Base-by-base conservation (phyloP, 2,797 vertebrate genomes). In the Petrocephalus sullivani region DNA sequence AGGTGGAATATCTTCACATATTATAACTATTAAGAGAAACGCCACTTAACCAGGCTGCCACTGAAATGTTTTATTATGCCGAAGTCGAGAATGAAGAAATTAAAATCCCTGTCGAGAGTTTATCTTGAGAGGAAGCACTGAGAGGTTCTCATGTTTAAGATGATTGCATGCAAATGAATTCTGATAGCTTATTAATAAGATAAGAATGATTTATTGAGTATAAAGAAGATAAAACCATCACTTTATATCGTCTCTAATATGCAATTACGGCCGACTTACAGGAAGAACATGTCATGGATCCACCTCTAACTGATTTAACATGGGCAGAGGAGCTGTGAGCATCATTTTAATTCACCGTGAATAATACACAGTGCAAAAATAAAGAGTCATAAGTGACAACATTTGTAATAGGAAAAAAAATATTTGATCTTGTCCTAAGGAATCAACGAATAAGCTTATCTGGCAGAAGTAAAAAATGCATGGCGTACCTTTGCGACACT, bases 121-220 rank as follows among this genome's bases (percentile, higher is more conserved):
- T 87, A 81, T 81, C 87, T 41, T 87, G 16, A 78, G 41, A 54
- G 23, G 67, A 81, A 56, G n/a, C 53, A 57, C 19, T 21, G 67
- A 41, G 23, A 78, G 33, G 87, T 87, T 87, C 19, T 67, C 58
- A 41, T 64, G 58, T 49, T 87, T 67, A 86, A 53, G 41, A 87
- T 19, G 37, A 67, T 60, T 49, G 41, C 46, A 64, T 87, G 86
- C 86, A 64, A 67, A 64, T 78, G 49, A 23, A 57, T 57, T 57
- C 87, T 54, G 53, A 57, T 81, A 57, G 58, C 67, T 78, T 58
- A 33, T 81, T 78, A 87, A 87, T 78, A 57, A 78, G 58, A 87
- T 64, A 87, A 64, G 46, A 87, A 87, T 87, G 60, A 64, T 87
- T 64, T 64, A 87, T 87, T 78, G 86, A 87, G 21, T 23, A 67